Evolutionary conservation across 2,888 invertebrate genomes (phyloP), one percentile per base, ranked within the genome.

Genomic region (Timema cristinae): DNA sequence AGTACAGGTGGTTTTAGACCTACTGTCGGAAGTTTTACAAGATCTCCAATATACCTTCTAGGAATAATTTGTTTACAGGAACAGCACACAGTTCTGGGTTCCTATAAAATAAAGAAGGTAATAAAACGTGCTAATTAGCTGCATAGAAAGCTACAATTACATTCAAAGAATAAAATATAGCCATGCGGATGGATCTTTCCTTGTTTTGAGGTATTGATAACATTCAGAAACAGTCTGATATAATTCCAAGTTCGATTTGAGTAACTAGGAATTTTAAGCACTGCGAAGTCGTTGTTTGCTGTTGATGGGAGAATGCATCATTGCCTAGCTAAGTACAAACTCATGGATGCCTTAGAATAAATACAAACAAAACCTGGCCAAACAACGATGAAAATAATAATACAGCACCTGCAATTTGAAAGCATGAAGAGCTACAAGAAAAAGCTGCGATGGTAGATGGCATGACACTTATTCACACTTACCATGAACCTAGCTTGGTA

Each of bases 241-340:
- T 59, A 16, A 59, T n/a, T 16, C 6, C 10, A 59, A 59, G 7
- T 56, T 11, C n/a, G 6, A 56, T 56, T 2, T 56, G 13, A 56
- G 56, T 16, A 56, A 4, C 56, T 56, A 56, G 1, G 56, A 56
- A 2, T 56, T 56, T 56, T 56, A 5, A 10, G 59, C 56, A 56
- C 16, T 56, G 0, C 56, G 16, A 56, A 56, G 13, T 56, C 56
- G 16, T 56, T 56, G 56, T 59, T 59, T 59, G 59, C 59, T 16
- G 59, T 6, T 59, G 59, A 59, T 59, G 59, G n/a, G 4, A 59
- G 4, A 16, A 59, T 59, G 59, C 59, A 59, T 32, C 59, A 59
- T 59, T 59, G 8, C 32, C 59, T 6, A 59, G 59, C 59, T 13
- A 5, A 59, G 59, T 59, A 59, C 4, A 59, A 59, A 59, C 59